phyloP scores from a whole-genome alignment of 2,888 invertebrate genomes.

The Ichneumoninae sp. region DNA sequence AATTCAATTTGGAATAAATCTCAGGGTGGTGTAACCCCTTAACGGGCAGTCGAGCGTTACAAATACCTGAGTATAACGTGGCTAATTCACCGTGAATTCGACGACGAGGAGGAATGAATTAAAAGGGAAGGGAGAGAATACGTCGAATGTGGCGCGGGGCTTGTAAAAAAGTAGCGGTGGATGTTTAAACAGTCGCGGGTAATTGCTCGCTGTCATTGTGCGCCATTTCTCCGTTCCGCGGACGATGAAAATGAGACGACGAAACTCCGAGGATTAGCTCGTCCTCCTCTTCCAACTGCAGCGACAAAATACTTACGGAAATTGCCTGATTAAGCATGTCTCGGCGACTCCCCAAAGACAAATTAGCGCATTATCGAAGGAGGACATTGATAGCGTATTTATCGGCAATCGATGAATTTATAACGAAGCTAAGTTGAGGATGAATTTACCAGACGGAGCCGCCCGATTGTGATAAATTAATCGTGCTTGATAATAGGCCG shows the following conservation, averaged over 20 bases:
- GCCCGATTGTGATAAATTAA: slow-evolving; percentile 42
- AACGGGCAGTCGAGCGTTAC: too few relatives aligned
- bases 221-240: slow-evolving; percentile 74
- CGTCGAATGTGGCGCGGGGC: background rate
- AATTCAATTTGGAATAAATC: too few relatives aligned
- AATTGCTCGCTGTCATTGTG: slow-evolving; percentile 79
- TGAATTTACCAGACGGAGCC: slow-evolving; percentile 27
- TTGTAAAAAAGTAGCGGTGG: slow-evolving; percentile 57
- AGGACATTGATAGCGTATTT: slow-evolving; percentile 56
- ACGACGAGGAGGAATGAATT: slow-evolving; percentile 27
- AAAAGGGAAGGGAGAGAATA: background rate
- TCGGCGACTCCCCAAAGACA: slow-evolving; percentile 55
- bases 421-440: slow-evolving; percentile 40
- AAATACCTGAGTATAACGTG: background rate
- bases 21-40: too few relatives aligned
- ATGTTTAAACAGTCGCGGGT: slow-evolving; percentile 75
- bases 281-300: slow-evolving; percentile 49
- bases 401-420: slow-evolving; percentile 56
- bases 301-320: slow-evolving; percentile 56
- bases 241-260: slow-evolving; percentile 56
- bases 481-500: slow-evolving; percentile 38
- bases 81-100: slow-evolving; percentile 11
- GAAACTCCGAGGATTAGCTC: slow-evolving; percentile 38
- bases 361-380: slow-evolving; percentile 63
- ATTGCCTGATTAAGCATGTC: slow-evolving; percentile 66